Base-by-base conservation (phyloP, 2,888 invertebrate species). In the Aphidoletes aphidimyza region DNA sequence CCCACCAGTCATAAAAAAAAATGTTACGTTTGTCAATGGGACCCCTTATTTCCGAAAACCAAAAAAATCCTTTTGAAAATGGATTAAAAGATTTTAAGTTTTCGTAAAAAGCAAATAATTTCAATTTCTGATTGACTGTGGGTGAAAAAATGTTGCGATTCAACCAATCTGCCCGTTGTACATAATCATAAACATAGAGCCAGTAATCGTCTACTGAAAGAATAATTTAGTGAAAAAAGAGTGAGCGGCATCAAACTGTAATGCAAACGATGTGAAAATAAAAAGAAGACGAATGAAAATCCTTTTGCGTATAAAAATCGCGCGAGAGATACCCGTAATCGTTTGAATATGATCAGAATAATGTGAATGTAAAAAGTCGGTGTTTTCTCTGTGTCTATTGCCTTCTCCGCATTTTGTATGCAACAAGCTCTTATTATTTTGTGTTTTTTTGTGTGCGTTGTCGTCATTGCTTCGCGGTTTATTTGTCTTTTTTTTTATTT, bases 391-490 rank as follows among this genome's bases (percentile, higher is more conserved):
- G 5, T 22, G 22, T 54, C 54, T 54, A 54, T 54, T 26, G 54
- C 22, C 22, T 22, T 54, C 3, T 22, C n/a, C 22, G 11, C 22
- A 22, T 22, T 54, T 54, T 19, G 54, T 54, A 54, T 54, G 26
- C 54, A 54, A 54, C 54, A 26, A 54, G 22, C n/a, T n/a, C n/a
- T n/a, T n/a, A n/a, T n/a, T n/a, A n/a, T n/a, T n/a, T n/a, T n/a
- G n/a, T n/a, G n/a, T n/a, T n/a, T n/a, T n/a, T n/a, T n/a, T n/a
- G n/a, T n/a, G n/a, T n/a, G n/a, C n/a, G n/a, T n/a, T n/a, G n/a
- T n/a, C n/a, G 54, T 22, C 22, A 54, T 54, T 54, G 54, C 54
- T 54, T 54, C 54, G n/a, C n/a, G n/a, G n/a, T n/a, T n/a, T n/a
- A n/a, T n/a, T n/a, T n/a, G n/a, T n/a, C n/a, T n/a, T n/a, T n/a